Percentiles rank a stretch among this genome's conserved stretches.
These are phyloP conservation scores for Rhagoletis zephyria DNA, from an alignment of 1,140 invertebrate species.

Conservation along the genomic window DNA sequence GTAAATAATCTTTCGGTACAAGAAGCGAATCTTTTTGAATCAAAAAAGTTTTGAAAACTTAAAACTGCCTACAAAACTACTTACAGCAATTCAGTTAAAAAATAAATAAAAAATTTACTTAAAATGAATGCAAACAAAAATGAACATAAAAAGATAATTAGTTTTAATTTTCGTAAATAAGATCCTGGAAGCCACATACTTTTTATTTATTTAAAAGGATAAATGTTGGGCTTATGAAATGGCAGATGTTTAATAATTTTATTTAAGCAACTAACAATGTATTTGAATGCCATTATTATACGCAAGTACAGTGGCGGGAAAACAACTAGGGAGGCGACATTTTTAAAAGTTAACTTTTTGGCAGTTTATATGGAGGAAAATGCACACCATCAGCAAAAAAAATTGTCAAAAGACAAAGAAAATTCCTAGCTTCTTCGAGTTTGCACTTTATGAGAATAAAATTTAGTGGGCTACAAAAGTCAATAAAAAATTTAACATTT, in stretches of 20 bases:
- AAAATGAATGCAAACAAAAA: background rate
- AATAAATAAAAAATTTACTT: background rate
- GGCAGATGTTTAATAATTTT: background rate
- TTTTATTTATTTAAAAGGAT: constrained; percentile 30
- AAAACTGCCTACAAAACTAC: constrained; percentile 17
- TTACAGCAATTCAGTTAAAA: background rate
- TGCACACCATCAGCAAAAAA: no score
- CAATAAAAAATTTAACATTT: no score
- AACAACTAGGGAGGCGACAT: no score
- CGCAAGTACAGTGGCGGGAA: no score
- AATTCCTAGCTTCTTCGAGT: no score
- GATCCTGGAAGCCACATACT: background rate
- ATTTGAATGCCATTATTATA: no score
- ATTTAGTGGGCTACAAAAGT: no score
- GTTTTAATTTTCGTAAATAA: background rate
- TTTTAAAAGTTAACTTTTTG: no score
- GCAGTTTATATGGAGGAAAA: no score
- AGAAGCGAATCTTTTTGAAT: background rate
- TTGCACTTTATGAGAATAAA: no score
- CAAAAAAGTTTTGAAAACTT: background rate
- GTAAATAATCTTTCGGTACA: background rate
- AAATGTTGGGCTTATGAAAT: background rate
- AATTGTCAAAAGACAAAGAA: no score
- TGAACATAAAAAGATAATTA: background rate
- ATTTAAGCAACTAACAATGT: no score